Percentiles rank a stretch among this genome's conserved stretches.
Evolutionary conservation across 37 sponge, comb jelly and placozoan species (phyloP).

Genomic region (Chondrosia reniformis): DNA sequence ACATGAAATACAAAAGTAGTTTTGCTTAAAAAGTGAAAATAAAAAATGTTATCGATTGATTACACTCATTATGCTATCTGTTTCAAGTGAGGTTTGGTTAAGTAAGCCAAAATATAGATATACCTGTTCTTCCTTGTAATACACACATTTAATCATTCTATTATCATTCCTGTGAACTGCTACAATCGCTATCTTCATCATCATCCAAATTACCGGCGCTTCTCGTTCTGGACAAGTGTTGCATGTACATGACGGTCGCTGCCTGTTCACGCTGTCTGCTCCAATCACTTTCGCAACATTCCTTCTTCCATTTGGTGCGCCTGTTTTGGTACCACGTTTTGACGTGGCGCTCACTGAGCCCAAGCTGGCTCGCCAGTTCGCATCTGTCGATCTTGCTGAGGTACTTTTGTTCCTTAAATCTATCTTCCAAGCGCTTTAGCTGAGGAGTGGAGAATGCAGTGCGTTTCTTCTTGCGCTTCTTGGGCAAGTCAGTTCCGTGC

Average conservation of each 20-base stretch:
- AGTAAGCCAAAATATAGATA: no score
- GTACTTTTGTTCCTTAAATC: conserved; percentile 61
- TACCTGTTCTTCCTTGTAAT: no score
- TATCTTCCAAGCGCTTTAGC: conserved; percentile 49
- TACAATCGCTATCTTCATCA: background rate
- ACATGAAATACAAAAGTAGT: no score
- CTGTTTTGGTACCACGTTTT: conserved; percentile 86
- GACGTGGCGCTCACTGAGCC: conserved; percentile 67
- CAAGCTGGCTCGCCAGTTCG: conserved; percentile 33
- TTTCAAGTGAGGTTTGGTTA: no score
- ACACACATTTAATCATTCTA: background rate
- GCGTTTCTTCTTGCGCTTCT: conserved; percentile 47
- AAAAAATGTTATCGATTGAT: no score
- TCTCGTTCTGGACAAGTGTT: conserved; percentile 29
- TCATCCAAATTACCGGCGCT: background rate
- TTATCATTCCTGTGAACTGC: no score
- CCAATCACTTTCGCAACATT: conserved; percentile 61
- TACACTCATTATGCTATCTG: no score
- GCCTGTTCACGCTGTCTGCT: conserved; percentile 63
- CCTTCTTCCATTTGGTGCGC: conserved; percentile 66
- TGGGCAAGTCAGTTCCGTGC: background rate
- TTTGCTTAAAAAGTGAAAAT: no score
- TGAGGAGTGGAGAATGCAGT: conserved; percentile 58
- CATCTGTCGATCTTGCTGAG: conserved; percentile 52
- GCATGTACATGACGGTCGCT: conserved; percentile 67